Base-by-base conservation (phyloP, 2,888 invertebrate species). In the Camptogramma bilineatum region DNA sequence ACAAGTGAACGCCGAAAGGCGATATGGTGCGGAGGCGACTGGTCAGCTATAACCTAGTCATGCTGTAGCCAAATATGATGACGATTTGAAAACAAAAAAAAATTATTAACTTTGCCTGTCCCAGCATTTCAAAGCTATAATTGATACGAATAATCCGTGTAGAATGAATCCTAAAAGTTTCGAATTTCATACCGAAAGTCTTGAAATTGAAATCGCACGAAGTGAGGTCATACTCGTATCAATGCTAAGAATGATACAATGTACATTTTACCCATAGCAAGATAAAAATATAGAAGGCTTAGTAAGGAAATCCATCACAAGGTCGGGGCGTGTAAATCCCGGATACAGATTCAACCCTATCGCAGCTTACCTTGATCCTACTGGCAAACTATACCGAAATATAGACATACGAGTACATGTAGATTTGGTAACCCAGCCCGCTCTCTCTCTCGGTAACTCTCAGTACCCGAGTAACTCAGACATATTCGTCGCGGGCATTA, bases 301-400 rank as follows among this genome's bases (percentile, higher is more conserved):
- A 73, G 76, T 75, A 78, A 73, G 80, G 80, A 85, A 87, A 86
- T 86, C 86, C 85, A 71, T 80, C 84, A 83, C 85, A 86, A 84
- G 86, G 84, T 79, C 75, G 76, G 75, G 78, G 77, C 76, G 76
- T 79, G 81, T 78, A 78, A 82, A 86, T 86, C 82, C 82, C 73
- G 82, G 81, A 83, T 82, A 78, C 80, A 69, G 83, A 83, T 86
- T 85, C 76, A 71, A 78, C 74, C 78, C 72, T 77, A 87, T 85
- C 84, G 84, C 77, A 77, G 78, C 79, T 86, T 85, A 85, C 77
- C 79, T 73, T 86, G 83, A 87, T 87, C 87, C 84, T 74, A 71
- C 72, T 72, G 69, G 75, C 74, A 75, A 77, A 79, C 44, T 44
- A 44, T 13, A 44, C 44, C n/a, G n/a, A n/a, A n/a, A n/a, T n/a